phyloP scores from a whole-genome alignment of 1,140 invertebrate species.

The Pachypsylla venusta region DNA sequence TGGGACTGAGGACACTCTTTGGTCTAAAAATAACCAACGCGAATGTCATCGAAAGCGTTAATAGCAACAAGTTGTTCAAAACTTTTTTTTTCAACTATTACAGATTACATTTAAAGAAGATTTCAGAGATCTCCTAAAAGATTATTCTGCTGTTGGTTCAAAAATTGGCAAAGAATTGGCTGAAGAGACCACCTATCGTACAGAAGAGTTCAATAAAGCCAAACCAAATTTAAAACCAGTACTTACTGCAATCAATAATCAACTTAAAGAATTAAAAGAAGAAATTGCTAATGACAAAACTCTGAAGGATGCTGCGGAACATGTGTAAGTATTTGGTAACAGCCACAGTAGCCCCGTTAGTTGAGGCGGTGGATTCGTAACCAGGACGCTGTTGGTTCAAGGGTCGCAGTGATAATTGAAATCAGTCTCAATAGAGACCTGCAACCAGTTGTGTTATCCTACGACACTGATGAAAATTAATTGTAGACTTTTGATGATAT shows the following conservation, averaged over 20 bases:
- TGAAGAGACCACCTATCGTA: constrained; percentile 30
- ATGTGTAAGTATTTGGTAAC: constrained; percentile 36
- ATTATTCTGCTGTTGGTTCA: background rate
- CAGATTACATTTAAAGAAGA: constrained; percentile 7
- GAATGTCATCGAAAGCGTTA: too few relatives aligned
- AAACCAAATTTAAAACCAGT: constrained; percentile 43
- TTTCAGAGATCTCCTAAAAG: background rate
- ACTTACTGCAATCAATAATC: constrained; percentile 38
- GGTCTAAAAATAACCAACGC: too few relatives aligned
- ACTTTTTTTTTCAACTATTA: background rate
- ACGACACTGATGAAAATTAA: too few relatives aligned
- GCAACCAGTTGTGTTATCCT: too few relatives aligned
- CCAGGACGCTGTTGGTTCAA: too few relatives aligned
- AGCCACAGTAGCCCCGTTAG: too few relatives aligned
- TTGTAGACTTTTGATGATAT: too few relatives aligned
- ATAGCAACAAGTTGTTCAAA: background rate
- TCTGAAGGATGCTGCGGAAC: constrained; percentile 44
- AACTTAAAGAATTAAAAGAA: constrained; percentile 41
- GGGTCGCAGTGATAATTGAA: too few relatives aligned
- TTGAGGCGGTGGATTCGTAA: too few relatives aligned
- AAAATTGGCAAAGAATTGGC: constrained; percentile 7
- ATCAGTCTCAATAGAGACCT: too few relatives aligned
- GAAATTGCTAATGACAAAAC: constrained; percentile 49
- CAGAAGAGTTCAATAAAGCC: constrained; percentile 37
- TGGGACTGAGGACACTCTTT: too few relatives aligned